Conservation (phyloP, 2,113 vertebrate species). For the Peromyscus polionotus region DNA sequence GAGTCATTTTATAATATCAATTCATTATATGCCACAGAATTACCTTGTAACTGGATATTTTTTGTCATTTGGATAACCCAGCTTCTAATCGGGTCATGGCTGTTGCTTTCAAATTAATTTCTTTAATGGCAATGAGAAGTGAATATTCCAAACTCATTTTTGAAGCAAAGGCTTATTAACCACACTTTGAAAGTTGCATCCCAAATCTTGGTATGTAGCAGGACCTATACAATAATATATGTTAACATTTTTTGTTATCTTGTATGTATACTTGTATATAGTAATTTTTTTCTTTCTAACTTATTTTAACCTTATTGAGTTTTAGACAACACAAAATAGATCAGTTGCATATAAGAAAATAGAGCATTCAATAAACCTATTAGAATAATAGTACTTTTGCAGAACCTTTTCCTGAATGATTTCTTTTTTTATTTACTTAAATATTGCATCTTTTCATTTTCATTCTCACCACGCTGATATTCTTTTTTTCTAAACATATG, state of each 20-base stretch:
- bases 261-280: not conserved
- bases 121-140: slow-evolving; percentile 2
- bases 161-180: slow-evolving; percentile 15
- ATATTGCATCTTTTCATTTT: not conserved
- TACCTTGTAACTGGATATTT: not conserved
- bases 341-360: not conserved
- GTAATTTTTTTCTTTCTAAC: not conserved
- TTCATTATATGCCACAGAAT: not conserved
- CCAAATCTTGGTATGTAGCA: not conserved
- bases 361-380: not conserved
- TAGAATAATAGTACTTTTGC: not conserved
- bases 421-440: not conserved
- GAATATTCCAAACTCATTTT: not conserved
- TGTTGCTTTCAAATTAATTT: slow-evolving; percentile 15
- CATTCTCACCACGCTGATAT: not conserved
- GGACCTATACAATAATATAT: not conserved
- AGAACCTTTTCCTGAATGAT: not conserved
- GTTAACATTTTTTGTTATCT: not conserved
- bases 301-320: not conserved
- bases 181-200: not conserved
- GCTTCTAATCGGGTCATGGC: not conserved
- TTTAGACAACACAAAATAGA: not conserved
- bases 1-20: not conserved
- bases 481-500: not conserved
- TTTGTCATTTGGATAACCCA: not conserved